Conservation (phyloP, 2,797 vertebrate species). For the Anniella stebbinsi region DNA sequence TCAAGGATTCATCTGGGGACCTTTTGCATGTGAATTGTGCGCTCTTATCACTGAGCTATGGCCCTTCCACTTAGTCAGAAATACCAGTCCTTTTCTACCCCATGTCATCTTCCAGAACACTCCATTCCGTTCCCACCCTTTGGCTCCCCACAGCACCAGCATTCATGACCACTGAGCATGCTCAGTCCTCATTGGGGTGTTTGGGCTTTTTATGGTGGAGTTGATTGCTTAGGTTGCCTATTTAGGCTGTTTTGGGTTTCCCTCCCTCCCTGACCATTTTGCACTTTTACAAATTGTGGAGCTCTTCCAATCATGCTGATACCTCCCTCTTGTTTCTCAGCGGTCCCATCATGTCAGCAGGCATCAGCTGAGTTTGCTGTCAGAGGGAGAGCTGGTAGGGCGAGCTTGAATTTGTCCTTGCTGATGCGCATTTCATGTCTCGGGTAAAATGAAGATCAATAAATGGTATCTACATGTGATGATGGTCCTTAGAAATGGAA, state of each 20-base stretch:
- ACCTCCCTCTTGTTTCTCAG: neutral
- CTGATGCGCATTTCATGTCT: neutral
- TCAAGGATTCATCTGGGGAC: neutral
- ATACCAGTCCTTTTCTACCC: neutral
- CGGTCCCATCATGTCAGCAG: neutral
- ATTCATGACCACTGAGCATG: too few relatives aligned
- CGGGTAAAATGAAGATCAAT: neutral
- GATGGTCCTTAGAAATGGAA: too few relatives aligned
- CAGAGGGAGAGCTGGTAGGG: too few relatives aligned
- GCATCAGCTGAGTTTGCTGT: neutral
- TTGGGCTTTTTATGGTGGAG: too few relatives aligned
- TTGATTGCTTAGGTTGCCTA: too few relatives aligned
- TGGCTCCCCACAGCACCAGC: too few relatives aligned
- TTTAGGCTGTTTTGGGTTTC: too few relatives aligned
- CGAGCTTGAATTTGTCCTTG: too few relatives aligned
- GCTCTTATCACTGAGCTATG: neutral
- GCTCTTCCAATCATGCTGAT: neutral
- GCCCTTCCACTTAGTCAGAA: neutral
- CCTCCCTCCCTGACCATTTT: too few relatives aligned
- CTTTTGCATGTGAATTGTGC: neutral
- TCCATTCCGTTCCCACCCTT: neutral
- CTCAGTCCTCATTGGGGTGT: too few relatives aligned
- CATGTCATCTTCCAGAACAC: too few relatives aligned
- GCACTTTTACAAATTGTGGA: neutral
- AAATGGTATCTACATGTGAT: neutral